Conservation (phyloP, 2,888 invertebrate species). For the Tachina fera region DNA sequence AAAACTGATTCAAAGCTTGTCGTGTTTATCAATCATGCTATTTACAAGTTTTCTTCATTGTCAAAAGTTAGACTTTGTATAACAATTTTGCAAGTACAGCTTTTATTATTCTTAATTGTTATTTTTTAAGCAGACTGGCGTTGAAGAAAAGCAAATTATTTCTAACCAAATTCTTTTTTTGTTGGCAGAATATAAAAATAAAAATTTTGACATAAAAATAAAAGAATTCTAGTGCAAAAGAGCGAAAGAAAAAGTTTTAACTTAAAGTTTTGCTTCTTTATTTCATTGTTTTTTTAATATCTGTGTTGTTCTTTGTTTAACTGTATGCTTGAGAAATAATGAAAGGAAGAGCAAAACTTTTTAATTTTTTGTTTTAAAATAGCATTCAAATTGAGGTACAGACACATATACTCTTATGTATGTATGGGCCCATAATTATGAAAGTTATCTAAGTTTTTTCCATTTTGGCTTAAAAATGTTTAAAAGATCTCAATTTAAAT, state of each 20-base stretch:
- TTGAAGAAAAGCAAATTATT: constrained; percentile 29
- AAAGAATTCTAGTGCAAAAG: constrained; percentile 49
- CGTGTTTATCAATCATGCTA: no score
- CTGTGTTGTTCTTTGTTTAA: constrained; percentile 12
- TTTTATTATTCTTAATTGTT: background rate
- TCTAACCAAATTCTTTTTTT: constrained; percentile 59
- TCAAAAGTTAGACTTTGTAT: background rate
- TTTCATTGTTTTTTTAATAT: constrained; percentile 26
- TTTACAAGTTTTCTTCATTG: no score
- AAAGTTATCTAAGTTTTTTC: no score
- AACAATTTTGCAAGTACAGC: background rate
- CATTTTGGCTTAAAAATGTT: no score
- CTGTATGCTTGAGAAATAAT: constrained; percentile 45
- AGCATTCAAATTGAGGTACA: constrained; percentile 29
- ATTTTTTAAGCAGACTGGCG: background rate
- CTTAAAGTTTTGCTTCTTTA: constrained; percentile 36
- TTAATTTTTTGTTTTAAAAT: constrained; percentile 27
- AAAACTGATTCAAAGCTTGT: no score
- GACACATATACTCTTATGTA: no score
- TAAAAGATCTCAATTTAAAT: no score
- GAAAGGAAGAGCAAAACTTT: constrained; percentile 20
- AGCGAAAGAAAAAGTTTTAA: constrained; percentile 56
- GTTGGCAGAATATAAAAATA: constrained; percentile 74
- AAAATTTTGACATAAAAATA: constrained; percentile 47
- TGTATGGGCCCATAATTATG: no score